Conservation (phyloP, 2,888 invertebrate genomes). For the Papilio elwesi region DNA sequence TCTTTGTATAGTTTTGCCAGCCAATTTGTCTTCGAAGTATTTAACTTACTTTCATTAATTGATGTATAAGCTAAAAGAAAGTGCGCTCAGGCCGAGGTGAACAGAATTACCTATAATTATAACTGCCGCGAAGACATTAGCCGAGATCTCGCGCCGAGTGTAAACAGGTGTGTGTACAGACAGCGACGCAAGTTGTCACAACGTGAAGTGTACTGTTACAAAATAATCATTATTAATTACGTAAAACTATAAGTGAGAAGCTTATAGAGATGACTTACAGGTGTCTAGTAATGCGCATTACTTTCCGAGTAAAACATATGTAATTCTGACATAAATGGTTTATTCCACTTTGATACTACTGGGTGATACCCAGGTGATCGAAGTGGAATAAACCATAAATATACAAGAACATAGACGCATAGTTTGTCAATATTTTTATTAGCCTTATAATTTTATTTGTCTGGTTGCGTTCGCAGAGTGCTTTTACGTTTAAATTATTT, state of each 20-base stretch:
- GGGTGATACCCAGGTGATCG: no score
- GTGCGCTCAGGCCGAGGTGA: slow-evolving; percentile 16
- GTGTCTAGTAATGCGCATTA: no score
- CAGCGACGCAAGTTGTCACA: slow-evolving; percentile 23
- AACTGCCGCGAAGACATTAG: slow-evolving; percentile 43
- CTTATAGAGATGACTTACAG: no score
- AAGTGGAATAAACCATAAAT: no score
- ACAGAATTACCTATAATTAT: slow-evolving; percentile 35
- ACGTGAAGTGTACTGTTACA: neutral
- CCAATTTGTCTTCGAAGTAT: neutral
- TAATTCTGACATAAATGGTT: no score
- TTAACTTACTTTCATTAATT: slow-evolving; percentile 15
- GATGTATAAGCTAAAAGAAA: slow-evolving; percentile 28
- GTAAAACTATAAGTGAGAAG: no score
- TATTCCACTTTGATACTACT: no score
- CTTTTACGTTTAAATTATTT: no score
- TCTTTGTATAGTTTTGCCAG: neutral
- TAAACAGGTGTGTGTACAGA: slow-evolving; percentile 48
- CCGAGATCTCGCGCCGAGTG: slow-evolving; percentile 44
- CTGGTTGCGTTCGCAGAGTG: neutral
- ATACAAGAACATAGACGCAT: no score
- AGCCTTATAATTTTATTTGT: neutral
- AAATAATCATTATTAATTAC: no score
- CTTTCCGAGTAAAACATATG: no score
- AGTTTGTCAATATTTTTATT: neutral